Percentiles rank a stretch among this genome's conserved stretches.
These are phyloP conservation scores for Ametastegia equiseti DNA, from an alignment of 2,888 invertebrate species.

Conservation along the genomic window DNA sequence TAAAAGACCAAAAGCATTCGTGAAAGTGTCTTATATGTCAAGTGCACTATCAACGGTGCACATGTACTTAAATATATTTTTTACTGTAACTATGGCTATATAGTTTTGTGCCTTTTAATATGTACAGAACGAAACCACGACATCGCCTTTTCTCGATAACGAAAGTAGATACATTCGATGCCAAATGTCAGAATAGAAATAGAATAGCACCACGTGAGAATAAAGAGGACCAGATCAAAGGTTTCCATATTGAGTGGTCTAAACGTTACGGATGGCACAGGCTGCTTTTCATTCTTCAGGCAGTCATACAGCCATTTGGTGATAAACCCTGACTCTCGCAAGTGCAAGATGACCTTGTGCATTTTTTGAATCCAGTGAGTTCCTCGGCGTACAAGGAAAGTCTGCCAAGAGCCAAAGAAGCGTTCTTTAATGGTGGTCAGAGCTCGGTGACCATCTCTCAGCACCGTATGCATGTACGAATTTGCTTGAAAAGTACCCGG, in stretches of 20 bases:
- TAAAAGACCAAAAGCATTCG: neutral
- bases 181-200: neutral
- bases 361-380: neutral
- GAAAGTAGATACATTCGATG: neutral
- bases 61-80: neutral
- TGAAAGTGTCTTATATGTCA: neutral
- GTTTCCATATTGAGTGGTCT: neutral
- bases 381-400: neutral
- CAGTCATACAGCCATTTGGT: neutral
- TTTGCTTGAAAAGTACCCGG: neutral
- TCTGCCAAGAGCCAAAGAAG: neutral
- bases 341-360: neutral
- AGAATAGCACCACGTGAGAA: neutral
- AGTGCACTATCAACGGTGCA: neutral
- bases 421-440: neutral
- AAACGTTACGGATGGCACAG: neutral
- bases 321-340: neutral
- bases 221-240: neutral
- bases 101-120: neutral
- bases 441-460: neutral
- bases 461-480: neutral
- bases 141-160: neutral
- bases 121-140: neutral
- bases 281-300: neutral
- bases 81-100: neutral